A percentile compares a stretch with the other conserved stretches of the same genome.
These are phyloP conservation scores for Neodiprion lecontei DNA, from an alignment of 1,140 invertebrate species.

Conservation along the genomic window DNA sequence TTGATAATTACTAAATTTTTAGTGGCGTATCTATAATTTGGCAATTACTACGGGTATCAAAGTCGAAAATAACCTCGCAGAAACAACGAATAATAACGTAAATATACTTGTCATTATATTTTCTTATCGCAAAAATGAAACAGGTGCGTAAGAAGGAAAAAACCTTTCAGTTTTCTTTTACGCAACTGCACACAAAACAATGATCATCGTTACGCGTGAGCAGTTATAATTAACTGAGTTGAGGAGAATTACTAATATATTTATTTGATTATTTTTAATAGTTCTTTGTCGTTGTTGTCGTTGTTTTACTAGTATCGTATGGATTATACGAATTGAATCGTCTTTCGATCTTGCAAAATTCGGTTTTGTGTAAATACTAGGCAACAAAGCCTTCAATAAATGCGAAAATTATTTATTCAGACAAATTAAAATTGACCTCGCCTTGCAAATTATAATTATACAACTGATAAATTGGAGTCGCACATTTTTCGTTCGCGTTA, in stretches of 20 bases:
- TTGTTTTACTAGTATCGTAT: slow-evolving; percentile 1
- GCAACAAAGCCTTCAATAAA: too few relatives aligned
- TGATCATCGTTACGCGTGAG: slow-evolving; percentile 6
- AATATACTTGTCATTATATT: neutral
- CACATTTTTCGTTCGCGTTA: too few relatives aligned
- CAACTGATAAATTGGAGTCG: too few relatives aligned
- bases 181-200: neutral
- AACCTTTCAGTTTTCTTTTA: neutral
- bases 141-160: neutral
- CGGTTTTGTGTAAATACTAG: too few relatives aligned
- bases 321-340: too few relatives aligned
- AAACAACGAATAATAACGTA: neutral
- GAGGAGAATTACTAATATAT: neutral
- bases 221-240: slow-evolving; percentile 6
- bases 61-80: neutral
- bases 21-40: slow-evolving; percentile 1
- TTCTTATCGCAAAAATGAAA: neutral
- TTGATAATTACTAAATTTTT: slow-evolving; percentile 9
- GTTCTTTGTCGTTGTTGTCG: neutral
- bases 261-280: too few relatives aligned
- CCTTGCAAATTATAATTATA: too few relatives aligned
- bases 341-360: too few relatives aligned
- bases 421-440: too few relatives aligned
- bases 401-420: too few relatives aligned
- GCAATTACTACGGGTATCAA: slow-evolving; percentile 2